Evolutionary conservation across 2,888 invertebrate genomes (phyloP), one percentile per base, ranked within the genome.

Genomic region (Leistus spinibarbis): DNA sequence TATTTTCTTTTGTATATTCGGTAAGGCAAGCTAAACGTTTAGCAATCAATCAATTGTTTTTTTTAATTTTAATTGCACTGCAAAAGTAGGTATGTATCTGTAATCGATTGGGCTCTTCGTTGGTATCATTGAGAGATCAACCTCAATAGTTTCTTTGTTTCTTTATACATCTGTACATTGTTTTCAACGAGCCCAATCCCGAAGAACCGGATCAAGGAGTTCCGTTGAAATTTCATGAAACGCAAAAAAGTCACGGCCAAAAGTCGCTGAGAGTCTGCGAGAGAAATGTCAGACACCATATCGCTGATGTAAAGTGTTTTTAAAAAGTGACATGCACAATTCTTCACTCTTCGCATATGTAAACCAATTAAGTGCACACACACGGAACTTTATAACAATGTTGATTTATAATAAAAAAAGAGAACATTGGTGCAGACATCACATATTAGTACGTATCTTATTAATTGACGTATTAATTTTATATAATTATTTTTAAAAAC

Each of bases 181-280:
- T 57, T 57, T 57, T 2, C 10, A 24, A 40, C 22, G 60, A 60
- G 3, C 17, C 20, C 60, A 19, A 62, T 53, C 64, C 64, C 5
- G 71, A 54, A 73, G 73, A 73, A 73, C 73, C 73, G 73, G 73
- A 73, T 73, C 54, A 73, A 67, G 73, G 73, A 67, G 73, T 73
- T 73, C 73, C 73, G 62, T 60, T 62, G 73, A 73, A 73, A 73
- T 67, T 66, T 73, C 53, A 73, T 67, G 60, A 67, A 73, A 53
- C 66, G 53, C 54, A 73, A 73, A 73, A 73, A 73, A 73, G 73
- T 73, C 73, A 73, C 54, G 73, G 73, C 60, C 73, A 65, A 73
- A 73, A 72, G 56, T 20, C 22, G 24, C 24, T 64, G 19, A 64
- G 54, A 54, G 65, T 67, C 53, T 54, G 40, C 63, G n/a, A 54